Evolutionary conservation across 2,888 invertebrate genomes (phyloP), one percentile per base, ranked within the genome.

Genomic region (Hydrotaea cyrtoneurina): DNA sequence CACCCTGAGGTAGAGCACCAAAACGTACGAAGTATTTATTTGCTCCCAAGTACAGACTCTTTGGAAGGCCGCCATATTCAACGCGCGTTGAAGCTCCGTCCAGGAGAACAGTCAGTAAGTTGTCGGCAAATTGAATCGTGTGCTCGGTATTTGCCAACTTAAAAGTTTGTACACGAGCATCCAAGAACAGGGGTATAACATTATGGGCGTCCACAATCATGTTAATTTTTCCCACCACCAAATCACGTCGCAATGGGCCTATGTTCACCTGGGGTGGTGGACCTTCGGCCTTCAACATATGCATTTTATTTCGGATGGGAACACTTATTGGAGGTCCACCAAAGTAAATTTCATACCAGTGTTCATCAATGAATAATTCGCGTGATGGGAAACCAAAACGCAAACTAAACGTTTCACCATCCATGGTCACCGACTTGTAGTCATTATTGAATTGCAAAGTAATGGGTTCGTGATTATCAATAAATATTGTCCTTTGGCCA

Each of bases 231-330:
- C 97, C 97, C 0, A 96, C 95, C 0, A 97, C 96, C 62, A 98
- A 93, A 91, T 98, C 98, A 15, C 95, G 95, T 36, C 97, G 94
- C 87, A 95, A 95, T 46, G 95, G 95, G 0, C 98, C 97, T 83
- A 99, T 97, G 91, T 97, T 96, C 0, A 99, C 98, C 92, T 97
- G 97, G 0, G 99, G 99, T 3, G 98, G 95, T 0, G 98, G 97
- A 0, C 98, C 98, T 88, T 97, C 96, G 10, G 99, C 93, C 89
- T 96, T 96, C 0, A 99, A 94, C 62, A 94, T 93, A 84, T 96
- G 95, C n/a, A 95, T 94, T 84, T 96, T 95, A 0, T 96, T 96
- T 80, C 96, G 96, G 50, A 99, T 94, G 59, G 96, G 95, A 11
- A 98, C 95, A 0, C 95, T 94, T 69, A 97, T 94, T 0, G 97